Conservation (phyloP, 2,797 vertebrate species). For the Sandelia bainsii region DNA sequence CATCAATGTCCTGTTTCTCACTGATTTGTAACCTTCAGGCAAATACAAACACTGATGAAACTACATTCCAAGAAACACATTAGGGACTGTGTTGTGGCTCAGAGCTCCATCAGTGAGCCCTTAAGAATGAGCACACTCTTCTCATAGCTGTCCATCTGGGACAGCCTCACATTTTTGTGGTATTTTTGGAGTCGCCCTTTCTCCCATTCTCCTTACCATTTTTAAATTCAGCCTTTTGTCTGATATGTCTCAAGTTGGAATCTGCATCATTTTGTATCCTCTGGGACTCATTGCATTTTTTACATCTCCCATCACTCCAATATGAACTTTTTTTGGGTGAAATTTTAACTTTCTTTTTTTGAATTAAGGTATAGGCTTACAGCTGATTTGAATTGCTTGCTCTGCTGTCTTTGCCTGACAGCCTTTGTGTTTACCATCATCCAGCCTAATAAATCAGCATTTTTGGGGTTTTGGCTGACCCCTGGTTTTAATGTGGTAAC, state of each 20-base stretch:
- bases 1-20: constrained; percentile 20
- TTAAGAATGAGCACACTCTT: constrained; percentile 55
- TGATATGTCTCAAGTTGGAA: constrained; percentile 51
- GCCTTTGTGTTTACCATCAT: constrained; percentile 45
- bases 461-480: constrained; percentile 57
- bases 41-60: constrained; percentile 29
- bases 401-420: constrained; percentile 17
- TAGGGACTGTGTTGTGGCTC: constrained; percentile 54
- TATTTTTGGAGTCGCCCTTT: constrained; percentile 60
- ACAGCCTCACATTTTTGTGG: constrained; percentile 61
- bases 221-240: constrained; percentile 37
- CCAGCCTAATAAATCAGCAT: constrained; percentile 35
- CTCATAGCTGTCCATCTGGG: constrained; percentile 34
- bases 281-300: constrained; percentile 65
- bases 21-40: constrained; percentile 4
- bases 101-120: constrained; percentile 43
- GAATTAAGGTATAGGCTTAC: constrained; percentile 26
- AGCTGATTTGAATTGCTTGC: constrained; percentile 24
- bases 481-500: constrained; percentile 65
- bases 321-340: constrained; percentile 28
- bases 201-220: constrained; percentile 24
- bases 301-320: constrained; percentile 34
- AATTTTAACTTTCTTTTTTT: constrained; percentile 9
- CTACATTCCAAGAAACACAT: constrained; percentile 48
- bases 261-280: constrained; percentile 35